Evolutionary conservation across 2,113 vertebrate genomes (phyloP), one percentile per base, ranked within the genome.

Genomic region (Asarcornis scutulata): DNA sequence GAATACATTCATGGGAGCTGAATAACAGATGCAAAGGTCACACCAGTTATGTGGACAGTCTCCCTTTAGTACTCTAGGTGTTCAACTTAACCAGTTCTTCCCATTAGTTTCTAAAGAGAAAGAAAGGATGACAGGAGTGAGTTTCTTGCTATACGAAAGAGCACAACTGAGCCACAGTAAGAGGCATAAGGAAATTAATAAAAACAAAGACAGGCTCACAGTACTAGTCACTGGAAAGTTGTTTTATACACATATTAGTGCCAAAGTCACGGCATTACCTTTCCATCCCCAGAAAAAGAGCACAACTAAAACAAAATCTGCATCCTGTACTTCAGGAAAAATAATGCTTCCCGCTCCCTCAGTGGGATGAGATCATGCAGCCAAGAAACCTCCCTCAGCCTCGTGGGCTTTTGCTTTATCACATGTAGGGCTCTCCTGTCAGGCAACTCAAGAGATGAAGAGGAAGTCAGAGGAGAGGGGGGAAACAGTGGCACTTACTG

Each of bases 241-340:
- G 77, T 5, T 79, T 88, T 84, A 79, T 55, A 60, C 3, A 63
- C 8, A 1, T 7, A 74, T 82, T 69, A 74, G 56, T 96, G 93
- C 81, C 76, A 60, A 92, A 94, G 89, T 77, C 95, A 90, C 2
- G 1, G 85, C 82, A 40, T 89, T 76, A 95, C 87, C 94, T 96
- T 93, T 96, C 89, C 88, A 91, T 92, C 63, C 79, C 64, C 66
- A 89, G 74, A 78, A 86, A 83, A 88, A 87, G 75, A 72, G 80
- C 81, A 68, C 16, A 71, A 94, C 81, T 93, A 95, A 97, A 98
- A 97, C 96, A 97, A 97, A 96, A 93, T 96, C 82, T 95, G 96
- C 96, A 98, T 97, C 97, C 97, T 98, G 96, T 97, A 78, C 93
- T 98, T 93, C 96, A 97, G 95, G 95, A 94, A 95, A 91, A 98